These are phyloP conservation scores for Lutraria rhynchaena DNA, from an alignment of 1,140 invertebrate genomes.

Conservation along the genomic window DNA sequence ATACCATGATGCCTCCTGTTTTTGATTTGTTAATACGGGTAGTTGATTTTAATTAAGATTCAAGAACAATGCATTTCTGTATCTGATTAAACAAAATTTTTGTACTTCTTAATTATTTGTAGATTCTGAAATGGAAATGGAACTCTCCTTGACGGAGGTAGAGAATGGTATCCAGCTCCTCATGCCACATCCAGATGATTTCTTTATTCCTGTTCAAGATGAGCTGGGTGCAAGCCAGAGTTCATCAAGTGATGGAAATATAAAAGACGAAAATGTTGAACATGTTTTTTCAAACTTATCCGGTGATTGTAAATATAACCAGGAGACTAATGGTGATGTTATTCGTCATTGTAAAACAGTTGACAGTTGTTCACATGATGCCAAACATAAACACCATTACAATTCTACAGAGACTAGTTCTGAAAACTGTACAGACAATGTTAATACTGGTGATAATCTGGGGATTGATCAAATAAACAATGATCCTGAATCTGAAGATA, in stretches of 20 bases:
- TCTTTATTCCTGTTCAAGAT: slow-evolving; percentile 38
- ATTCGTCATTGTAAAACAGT: background rate
- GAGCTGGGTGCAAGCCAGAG: background rate
- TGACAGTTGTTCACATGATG: too few species aligned
- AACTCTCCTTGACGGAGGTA: slow-evolving; percentile 34
- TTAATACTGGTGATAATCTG: background rate
- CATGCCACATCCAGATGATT: slow-evolving; percentile 50
- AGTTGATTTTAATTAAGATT: too few species aligned
- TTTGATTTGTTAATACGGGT: too few species aligned
- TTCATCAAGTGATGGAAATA: background rate
- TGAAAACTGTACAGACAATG: background rate
- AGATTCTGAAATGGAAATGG: slow-evolving; percentile 32
- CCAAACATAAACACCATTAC: background rate
- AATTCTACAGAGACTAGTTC: background rate
- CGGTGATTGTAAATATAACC: background rate
- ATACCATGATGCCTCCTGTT: too few species aligned
- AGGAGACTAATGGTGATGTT: background rate
- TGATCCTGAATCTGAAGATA: slow-evolving; percentile 8
- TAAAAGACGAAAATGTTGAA: background rate
- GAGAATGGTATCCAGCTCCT: slow-evolving; percentile 56
- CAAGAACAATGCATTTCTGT: too few species aligned
- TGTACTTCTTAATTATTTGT: background rate
- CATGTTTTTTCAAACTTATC: too few species aligned
- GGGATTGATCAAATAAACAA: background rate
- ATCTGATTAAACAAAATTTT: too few species aligned